These are phyloP conservation scores for Mola mola DNA, from an alignment of 2,113 vertebrate genomes.

Conservation along the genomic window DNA sequence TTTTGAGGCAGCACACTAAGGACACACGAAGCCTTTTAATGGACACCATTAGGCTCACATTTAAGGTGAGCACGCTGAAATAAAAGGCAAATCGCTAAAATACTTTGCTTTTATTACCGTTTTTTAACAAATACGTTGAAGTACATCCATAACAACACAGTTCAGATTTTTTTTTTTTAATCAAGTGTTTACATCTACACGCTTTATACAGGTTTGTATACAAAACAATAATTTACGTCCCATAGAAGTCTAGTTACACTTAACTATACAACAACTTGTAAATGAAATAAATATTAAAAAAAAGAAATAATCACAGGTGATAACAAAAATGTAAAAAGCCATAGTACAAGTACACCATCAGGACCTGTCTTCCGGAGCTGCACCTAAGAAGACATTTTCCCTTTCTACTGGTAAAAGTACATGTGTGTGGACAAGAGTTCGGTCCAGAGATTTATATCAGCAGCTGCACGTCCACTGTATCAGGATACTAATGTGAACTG, in stretches of 20 bases:
- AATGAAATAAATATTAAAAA: conserved; percentile 82
- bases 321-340: conserved; percentile 65
- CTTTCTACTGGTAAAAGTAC: conserved; percentile 60
- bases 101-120: conserved; percentile 89
- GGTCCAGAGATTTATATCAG: conserved; percentile 41
- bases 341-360: conserved; percentile 68
- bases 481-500: conserved; percentile 26
- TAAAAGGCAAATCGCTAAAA: conserved; percentile 87
- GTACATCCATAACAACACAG: conserved; percentile 96
- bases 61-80: not conserved
- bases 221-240: conserved; percentile 99
- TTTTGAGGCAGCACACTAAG: not conserved
- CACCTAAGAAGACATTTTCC: conserved; percentile 57
- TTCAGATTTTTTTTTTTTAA: conserved; percentile 88
- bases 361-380: conserved; percentile 63
- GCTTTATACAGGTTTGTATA: conserved; percentile 95
- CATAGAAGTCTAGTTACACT: conserved; percentile 91
- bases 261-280: conserved; percentile 87
- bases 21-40: too few species aligned
- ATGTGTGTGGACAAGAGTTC: conserved; percentile 35
- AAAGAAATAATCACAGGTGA: conserved; percentile 75
- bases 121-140: conserved; percentile 92
- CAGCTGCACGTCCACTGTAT: conserved; percentile 42
- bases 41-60: too few species aligned
- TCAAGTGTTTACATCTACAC: conserved; percentile 95